phyloP scores from a whole-genome alignment of 1,140 invertebrate genomes.

The Aphidius gifuensis region DNA sequence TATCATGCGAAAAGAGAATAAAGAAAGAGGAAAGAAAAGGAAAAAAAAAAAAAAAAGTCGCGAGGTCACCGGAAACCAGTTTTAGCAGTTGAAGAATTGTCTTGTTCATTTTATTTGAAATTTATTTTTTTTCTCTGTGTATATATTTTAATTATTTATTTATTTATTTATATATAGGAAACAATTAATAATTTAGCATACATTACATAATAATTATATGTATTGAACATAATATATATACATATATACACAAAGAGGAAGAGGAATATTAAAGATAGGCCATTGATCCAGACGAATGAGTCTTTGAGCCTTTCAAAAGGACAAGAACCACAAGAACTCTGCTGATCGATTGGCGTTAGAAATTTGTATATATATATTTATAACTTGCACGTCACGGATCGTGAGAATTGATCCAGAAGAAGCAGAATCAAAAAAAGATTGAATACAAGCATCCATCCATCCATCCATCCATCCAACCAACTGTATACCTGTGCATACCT shows the following conservation, averaged over 20 bases:
- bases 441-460: not conserved
- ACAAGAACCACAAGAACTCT: not conserved
- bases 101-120: conserved; percentile 13
- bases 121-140: not conserved
- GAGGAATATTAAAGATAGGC: not conserved
- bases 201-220: too few species aligned
- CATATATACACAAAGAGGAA: too few species aligned
- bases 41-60: conserved; percentile 23
- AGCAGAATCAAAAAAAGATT: conserved; percentile 24
- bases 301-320: not conserved
- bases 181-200: too few species aligned
- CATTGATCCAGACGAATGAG: conserved; percentile 13
- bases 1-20: conserved; percentile 4
- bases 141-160: not conserved
- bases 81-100: conserved; percentile 22
- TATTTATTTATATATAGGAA: not conserved
- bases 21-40: conserved; percentile 13
- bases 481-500: too few species aligned
- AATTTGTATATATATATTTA: too few species aligned
- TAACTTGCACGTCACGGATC: conserved; percentile 13
- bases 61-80: conserved; percentile 26
- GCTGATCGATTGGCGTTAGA: conserved; percentile 4
- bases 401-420: conserved; percentile 25
- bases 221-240: too few species aligned
- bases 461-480: too few species aligned